Evolutionary conservation across 2,888 invertebrate species (phyloP), one percentile per base, ranked within the genome.

Genomic region (Acronicta aceris): DNA sequence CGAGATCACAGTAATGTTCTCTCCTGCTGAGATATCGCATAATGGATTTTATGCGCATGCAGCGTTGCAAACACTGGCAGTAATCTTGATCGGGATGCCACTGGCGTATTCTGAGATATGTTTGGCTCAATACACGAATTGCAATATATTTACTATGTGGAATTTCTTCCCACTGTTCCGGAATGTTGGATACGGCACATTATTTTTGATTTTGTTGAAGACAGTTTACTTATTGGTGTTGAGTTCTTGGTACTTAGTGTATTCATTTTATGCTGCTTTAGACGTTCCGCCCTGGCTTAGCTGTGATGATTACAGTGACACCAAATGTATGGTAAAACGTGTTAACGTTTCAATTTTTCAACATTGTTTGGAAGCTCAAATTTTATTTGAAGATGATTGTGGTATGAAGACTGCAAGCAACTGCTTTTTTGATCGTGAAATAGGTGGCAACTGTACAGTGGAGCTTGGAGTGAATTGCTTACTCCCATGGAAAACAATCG

Each of bases 81-180:
- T 87, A n/a, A 83, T 92, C 65, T 83, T 92, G 58, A 71, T 92
- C 40, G 91, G 91, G 49, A 88, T 92, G 76, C 94, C 94, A 50
- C 66, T 93, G 47, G 84, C 90, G 40, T 93, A 92, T 79, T 92
- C 93, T 15, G 92, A 93, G 74, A 88, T 94, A 70, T 90, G 89
- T 75, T 70, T 94, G 48, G 88, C 89, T 38, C 94, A 94, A 66
- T 94, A 93, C 59, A 89, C 91, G 10, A 92, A 91, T 66, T 85
- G 87, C 65, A 81, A 86, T 74, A 76, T 85, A 17, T 75, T 93
- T 50, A 80, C 87, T 13, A 84, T 89, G 81, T 94, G 93, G 93
- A 82, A 93, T 65, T 92, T 85, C 64, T 90, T 89, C 53, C 94
- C 94, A 2, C 67, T 94, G 27, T 87, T 94, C 27, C 86, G 86